Base-by-base conservation (phyloP, 1,140 invertebrate genomes). In the Eueides isabella region DNA sequence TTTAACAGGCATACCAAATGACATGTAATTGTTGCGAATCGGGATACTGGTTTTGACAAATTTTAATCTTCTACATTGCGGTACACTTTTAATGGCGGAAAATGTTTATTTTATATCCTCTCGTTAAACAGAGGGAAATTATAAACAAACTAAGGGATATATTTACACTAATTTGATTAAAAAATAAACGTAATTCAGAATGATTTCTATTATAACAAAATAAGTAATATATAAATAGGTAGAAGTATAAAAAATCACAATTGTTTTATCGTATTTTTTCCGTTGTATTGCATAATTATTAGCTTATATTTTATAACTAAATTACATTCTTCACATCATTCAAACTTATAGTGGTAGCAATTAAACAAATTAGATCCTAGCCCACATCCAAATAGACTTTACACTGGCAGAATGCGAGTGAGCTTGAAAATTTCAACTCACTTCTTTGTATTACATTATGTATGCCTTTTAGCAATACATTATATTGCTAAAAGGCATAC, bases 381-480 rank as follows among this genome's bases (percentile, higher is more conserved):
- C 3, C 11, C 5, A 55, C 48, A 23, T 23, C 19, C 48, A 55
- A 55, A 55, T 0, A 55, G 41, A 44, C 41, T 44, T 44, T 44
- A n/a, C 41, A 44, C n/a, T 44, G 41, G 41, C 41, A 11, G 26
- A 19, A 11, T 4, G 48, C 48, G 19, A 55, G 48, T 7, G n/a
- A 23, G 48, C 19, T 55, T 55, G 7, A 6, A 55, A 55, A 55
- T 55, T 55, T 55, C 48, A 23, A 9, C 16, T 23, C 11, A 44
- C 41, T 44, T 19, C 6, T 44, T 7, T 44, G n/a, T 44, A 44
- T 44, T n/a, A 23, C 19, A 26, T 26, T 55, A 23, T 19, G 19
- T 55, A 26, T 26, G 48, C 48, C 48, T 26, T 55, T 55, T 23
- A 55, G 19, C 48, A 55, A 23, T 55, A 55, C 48, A 55, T 55